phyloP scores from a whole-genome alignment of 2,797 vertebrate genomes.

The Coregonus ussuriensis region DNA sequence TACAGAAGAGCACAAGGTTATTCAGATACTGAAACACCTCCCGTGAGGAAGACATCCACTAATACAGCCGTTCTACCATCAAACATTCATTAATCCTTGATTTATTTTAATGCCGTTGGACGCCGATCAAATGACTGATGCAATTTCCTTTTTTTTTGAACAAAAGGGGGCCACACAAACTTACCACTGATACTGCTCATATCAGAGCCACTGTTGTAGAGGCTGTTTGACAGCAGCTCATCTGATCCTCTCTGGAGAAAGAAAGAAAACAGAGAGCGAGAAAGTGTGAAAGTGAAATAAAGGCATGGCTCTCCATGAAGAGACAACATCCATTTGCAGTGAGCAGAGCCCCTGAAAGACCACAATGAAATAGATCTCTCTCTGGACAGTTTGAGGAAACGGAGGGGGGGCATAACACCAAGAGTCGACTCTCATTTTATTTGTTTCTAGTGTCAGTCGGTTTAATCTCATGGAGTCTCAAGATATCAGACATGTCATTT shows the following conservation, averaged over 20 bases:
- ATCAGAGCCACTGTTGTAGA: slow-evolving; percentile 95
- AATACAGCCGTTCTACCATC: slow-evolving; percentile 31
- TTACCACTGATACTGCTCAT: slow-evolving; percentile 95
- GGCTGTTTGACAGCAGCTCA: slow-evolving; percentile 91
- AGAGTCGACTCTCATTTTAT: slow-evolving; percentile 27
- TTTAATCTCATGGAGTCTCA: slow-evolving; percentile 75
- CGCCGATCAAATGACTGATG: slow-evolving; percentile 27
- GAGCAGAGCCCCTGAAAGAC: slow-evolving; percentile 36
- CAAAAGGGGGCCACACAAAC: slow-evolving; percentile 56
- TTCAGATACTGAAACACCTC: slow-evolving; percentile 43
- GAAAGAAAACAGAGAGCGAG: slow-evolving; percentile 16
- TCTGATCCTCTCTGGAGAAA: slow-evolving; percentile 91
- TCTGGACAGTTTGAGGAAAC: slow-evolving; percentile 49
- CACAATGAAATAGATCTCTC: slow-evolving; percentile 57
- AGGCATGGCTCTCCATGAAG: slow-evolving; percentile 14
- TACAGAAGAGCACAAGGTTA: slow-evolving; percentile 52
- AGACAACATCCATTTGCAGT: slow-evolving; percentile 50
- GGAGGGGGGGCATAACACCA: slow-evolving; percentile 43
- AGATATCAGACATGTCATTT: slow-evolving; percentile 74
- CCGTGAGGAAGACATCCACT: slow-evolving; percentile 29
- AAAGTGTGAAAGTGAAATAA: slow-evolving; percentile 40
- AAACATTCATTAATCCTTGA: slow-evolving; percentile 37
- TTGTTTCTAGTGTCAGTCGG: slow-evolving; percentile 28
- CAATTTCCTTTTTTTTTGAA: not conserved
- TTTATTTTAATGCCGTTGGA: slow-evolving; percentile 25